Evolutionary conservation across 2,113 vertebrate genomes (phyloP).

Genomic region (Oreochromis tanganicae): DNA sequence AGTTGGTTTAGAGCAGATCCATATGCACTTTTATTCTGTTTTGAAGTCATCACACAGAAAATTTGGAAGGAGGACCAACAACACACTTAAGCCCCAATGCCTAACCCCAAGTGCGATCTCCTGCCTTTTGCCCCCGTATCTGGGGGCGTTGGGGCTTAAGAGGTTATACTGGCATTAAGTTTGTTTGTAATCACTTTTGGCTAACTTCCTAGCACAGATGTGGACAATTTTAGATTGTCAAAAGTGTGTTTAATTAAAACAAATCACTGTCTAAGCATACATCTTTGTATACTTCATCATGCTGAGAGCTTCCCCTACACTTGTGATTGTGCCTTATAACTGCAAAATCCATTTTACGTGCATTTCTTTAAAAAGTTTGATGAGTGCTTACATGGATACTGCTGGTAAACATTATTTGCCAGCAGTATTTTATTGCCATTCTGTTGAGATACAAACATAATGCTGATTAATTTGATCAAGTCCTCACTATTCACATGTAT

Average conservation of each 20-base stretch:
- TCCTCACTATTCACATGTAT: not conserved
- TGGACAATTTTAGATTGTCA: not conserved
- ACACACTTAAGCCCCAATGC: not conserved
- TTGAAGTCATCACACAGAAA: not conserved
- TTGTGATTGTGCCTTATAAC: not conserved
- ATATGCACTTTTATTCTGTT: not conserved
- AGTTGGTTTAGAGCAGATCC: not conserved
- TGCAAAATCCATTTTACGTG: not conserved
- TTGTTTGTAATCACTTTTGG: not conserved
- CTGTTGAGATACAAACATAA: not conserved
- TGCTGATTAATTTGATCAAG: not conserved
- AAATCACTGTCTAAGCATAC: not conserved
- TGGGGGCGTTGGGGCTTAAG: not conserved
- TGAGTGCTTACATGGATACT: not conserved
- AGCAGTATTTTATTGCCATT: not conserved
- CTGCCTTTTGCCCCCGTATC: not conserved
- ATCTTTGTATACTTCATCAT: not conserved
- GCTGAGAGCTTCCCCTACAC: not conserved
- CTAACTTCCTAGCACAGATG: not conserved
- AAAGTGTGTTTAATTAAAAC: not conserved
- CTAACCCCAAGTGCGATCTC: not conserved
- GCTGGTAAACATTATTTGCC: not conserved
- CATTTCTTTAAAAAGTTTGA: not conserved
- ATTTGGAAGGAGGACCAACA: not conserved
- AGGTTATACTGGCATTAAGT: not conserved